Evolutionary conservation across 2,797 vertebrate species (phyloP).

Genomic region (Monodelphis domestica): DNA sequence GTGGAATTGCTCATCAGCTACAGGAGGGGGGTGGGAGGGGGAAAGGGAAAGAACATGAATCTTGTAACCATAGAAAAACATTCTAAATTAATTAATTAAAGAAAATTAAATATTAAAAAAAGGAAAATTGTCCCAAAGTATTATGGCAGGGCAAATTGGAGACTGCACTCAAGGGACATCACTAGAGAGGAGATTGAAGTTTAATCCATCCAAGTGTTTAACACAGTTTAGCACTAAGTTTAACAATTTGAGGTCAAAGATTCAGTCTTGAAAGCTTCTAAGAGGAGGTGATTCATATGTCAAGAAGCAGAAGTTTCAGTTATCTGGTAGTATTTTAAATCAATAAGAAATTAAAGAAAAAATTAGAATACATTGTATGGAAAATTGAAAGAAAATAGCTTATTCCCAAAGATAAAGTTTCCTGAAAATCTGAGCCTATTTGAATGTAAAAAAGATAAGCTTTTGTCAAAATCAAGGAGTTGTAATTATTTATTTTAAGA

Average conservation of each 20-base stretch:
- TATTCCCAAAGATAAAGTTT: background rate
- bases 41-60: too few species aligned
- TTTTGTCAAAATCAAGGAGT: background rate
- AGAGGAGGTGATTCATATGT: background rate
- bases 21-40: too few species aligned
- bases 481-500: background rate
- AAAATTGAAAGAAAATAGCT: background rate
- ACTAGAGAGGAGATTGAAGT: background rate
- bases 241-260: background rate
- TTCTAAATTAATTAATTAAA: too few species aligned
- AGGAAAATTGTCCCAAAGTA: background rate
- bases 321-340: background rate
- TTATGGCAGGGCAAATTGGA: background rate
- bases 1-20: too few species aligned
- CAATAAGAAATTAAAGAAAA: background rate
- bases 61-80: too few species aligned
- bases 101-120: too few species aligned
- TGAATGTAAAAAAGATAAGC: background rate
- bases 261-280: background rate
- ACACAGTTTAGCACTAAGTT: too few species aligned
- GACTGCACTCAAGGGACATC: background rate
- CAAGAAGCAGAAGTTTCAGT: background rate
- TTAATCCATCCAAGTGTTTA: background rate
- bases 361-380: background rate
- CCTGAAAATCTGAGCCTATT: background rate